Base-by-base conservation (phyloP, 2,797 vertebrate genomes). In the Rallus crepitans region DNA sequence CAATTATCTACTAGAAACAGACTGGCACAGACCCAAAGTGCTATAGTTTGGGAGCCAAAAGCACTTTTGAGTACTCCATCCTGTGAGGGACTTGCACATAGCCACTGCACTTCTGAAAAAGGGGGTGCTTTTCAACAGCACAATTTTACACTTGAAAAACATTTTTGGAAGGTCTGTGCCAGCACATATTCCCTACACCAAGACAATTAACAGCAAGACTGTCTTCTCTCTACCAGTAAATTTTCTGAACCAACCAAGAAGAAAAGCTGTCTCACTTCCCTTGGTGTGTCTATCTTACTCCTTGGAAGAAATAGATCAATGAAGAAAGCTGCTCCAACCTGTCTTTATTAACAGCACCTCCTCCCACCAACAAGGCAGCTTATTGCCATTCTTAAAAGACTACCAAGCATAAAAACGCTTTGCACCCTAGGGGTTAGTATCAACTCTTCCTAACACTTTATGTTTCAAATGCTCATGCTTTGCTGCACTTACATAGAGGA, bases 1-100 rank as follows among this genome's bases (percentile, higher is more conserved):
- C 40, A 69, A 35, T 75, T 89, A 57, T 50, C 69, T 81, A 50
- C 53, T 42, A 90, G 57, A 75, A 94, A 79, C 25, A 81, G 57
- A 11, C 68, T 94, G 96, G 85, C 72, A 91, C 16, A 86, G 57
- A 91, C 42, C 24, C 85, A 94, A 90, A 83, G 61, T 60, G 50
- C 45, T 73, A 9, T 2, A 68, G 48, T 33, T 91, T 37, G 30
- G 20, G 16, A 94, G 56, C 42, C 64, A 94, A 91, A 94, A 85
- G 40, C 39, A 31, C 42, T 85, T 86, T 27, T 82, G 39, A 87
- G 52, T 52, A 72, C 17, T 82, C 33, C 31, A 69, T 63, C 47
- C 33, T 63, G 47, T 28, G 19, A 94, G 7, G 11, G 35, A 66
- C 66, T 84, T 75, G 39, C 33, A 93, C 39, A 59, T 33, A 82